Base-by-base conservation (phyloP, 2,888 invertebrate species). In the Hermodice carunculata region DNA sequence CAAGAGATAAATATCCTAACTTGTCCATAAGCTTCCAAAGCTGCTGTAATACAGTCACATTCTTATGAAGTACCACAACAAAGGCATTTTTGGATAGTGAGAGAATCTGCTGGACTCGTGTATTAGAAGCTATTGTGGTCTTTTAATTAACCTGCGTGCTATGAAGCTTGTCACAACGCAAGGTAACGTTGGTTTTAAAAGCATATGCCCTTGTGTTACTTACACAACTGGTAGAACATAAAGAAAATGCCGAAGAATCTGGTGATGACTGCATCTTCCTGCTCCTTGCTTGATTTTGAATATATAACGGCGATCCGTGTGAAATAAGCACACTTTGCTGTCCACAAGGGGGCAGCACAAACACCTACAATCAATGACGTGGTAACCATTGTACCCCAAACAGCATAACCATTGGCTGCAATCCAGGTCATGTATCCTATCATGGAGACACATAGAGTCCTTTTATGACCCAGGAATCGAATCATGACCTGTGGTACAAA, bases 191-290 rank as follows among this genome's bases (percentile, higher is more conserved):
- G n/a, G n/a, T n/a, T n/a, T n/a, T n/a, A n/a, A n/a, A n/a, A n/a
- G n/a, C n/a, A n/a, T n/a, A n/a, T n/a, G n/a, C n/a, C n/a, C n/a
- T 37, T 37, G 8, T 37, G 37, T 49, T 17, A 91, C 88, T 97
- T 94, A 78, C 97, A 94, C 19, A 96, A 94, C 87, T 98, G 97
- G 92, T 97, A 97, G 74, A 97, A 94, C 78, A 97, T 91, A 89
- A 98, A 98, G 91, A 98, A 98, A 90, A 97, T 94, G 48, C 98
- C 98, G 87, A 98, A 98, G 90, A 98, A 98, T 80, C 96, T 89
- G 64, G 96, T 96, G 77, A 98, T 95, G 77, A 96, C 94, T 24
- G 94, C 95, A 85, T 96, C 95, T 58, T 94, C 92, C 31, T 82
- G 76, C 83, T 94, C 93, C 79, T 93, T 93, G 17, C 94, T 80